Percentiles rank a stretch among this genome's conserved stretches.
These are phyloP conservation scores for Amphibalanus amphitrite DNA, from an alignment of 1,140 invertebrate genomes.

Conservation along the genomic window DNA sequence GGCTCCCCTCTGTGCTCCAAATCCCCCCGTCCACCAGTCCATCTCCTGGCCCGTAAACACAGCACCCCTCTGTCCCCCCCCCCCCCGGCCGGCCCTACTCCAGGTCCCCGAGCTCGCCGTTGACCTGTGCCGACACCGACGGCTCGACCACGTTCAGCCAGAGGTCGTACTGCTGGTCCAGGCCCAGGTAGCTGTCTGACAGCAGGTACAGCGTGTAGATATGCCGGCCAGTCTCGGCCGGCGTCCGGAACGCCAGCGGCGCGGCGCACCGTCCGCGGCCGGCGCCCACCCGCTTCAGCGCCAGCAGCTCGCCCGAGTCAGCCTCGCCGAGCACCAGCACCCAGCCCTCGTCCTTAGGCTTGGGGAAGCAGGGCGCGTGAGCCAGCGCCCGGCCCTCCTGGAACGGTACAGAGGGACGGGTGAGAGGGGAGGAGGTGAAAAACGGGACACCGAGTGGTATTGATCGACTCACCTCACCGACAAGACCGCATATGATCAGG, in stretches of 20 bases:
- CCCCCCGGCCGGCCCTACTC: neutral
- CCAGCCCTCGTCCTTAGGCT: conserved; percentile 91
- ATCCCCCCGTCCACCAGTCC: too few species aligned
- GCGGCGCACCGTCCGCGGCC: conserved; percentile 22
- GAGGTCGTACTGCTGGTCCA: conserved; percentile 80
- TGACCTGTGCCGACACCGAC: neutral
- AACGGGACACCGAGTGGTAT: too few species aligned
- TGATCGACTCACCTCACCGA: too few species aligned
- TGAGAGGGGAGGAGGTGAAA: too few species aligned
- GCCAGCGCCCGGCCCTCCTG: conserved; percentile 25
- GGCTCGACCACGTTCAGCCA: conserved; percentile 18
- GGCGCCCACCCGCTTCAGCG: conserved; percentile 55
- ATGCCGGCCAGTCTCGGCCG: conserved; percentile 38
- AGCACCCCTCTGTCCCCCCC: too few species aligned
- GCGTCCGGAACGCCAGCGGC: conserved; percentile 46
- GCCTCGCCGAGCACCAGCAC: conserved; percentile 67
- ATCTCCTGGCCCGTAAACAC: neutral
- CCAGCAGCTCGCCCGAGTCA: conserved; percentile 49
- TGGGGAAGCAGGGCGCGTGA: conserved; percentile 66
- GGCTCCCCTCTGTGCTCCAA: too few species aligned
- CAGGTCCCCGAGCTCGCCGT: neutral
- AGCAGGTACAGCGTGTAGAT: conserved; percentile 71
- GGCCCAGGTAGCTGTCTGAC: conserved; percentile 83
- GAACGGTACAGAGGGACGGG: too few species aligned
- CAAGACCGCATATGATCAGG: too few species aligned